Evolutionary conservation across 2,888 invertebrate genomes (phyloP), one percentile per base, ranked within the genome.

Genomic region (Zygothrica quintamaculata): DNA sequence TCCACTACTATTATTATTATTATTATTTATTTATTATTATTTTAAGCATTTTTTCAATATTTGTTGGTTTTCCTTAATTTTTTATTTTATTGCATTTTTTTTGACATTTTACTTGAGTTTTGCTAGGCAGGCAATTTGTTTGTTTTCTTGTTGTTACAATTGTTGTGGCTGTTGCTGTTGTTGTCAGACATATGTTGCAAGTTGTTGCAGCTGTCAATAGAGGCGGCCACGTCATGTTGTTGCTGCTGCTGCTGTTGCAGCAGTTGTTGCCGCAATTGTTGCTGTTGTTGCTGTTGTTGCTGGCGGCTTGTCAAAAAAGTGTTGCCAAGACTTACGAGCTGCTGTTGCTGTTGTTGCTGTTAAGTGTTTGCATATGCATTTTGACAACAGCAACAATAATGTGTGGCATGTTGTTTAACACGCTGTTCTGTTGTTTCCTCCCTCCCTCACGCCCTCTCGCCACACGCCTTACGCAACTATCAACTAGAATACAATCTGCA

Each of bases 131-230:
- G 72, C 69, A 69, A 76, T 78, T 78, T 78, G 78, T 74, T 74
- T 66, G 67, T 56, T 72, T 57, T 61, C 26, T 66, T 71, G 58
- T 72, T 61, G 57, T 46, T 36, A 57, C 50, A 60, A 59, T 51
- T 47, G 52, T 26, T 52, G 53, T 15, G 29, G 47, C 36, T 40
- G 44, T 59, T 60, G 57, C 12, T 57, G 65, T 46, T 57, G 57
- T 56, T 69, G 74, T 65, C 55, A 34, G 43, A 78, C 85, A 81
- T 70, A 68, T 80, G 84, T 76, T 76, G 81, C 81, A 70, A 75
- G 80, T 84, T 80, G 86, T 80, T 81, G 81, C 80, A 80, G 84
- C 86, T 81, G 86, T 86, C 84, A 72, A 70, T 79, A 65, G 77
- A 77, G 79, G 76, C 72, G 82, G 77, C 74, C 74, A 78, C 74